Evolutionary conservation across 2,113 vertebrate species (phyloP).

Genomic region (Ariopsis seemanni): DNA sequence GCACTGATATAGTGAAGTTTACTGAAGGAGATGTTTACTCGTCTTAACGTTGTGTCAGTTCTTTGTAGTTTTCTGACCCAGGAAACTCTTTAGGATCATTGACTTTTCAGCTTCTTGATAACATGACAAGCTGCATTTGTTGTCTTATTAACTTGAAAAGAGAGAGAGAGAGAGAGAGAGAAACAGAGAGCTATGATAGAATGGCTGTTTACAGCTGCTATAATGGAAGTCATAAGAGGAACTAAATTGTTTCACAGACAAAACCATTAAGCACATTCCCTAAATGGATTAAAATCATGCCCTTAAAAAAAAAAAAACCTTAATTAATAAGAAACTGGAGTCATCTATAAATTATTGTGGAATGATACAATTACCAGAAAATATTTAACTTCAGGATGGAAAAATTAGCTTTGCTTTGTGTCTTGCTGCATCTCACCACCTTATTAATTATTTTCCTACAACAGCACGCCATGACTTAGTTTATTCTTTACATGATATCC

Average conservation of each 20-base stretch:
- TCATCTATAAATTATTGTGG: too few species aligned
- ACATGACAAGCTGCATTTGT: background rate
- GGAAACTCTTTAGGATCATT: background rate
- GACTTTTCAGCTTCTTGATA: background rate
- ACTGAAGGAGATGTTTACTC: background rate
- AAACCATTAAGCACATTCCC: background rate
- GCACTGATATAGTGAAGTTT: background rate
- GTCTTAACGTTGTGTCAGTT: too few species aligned
- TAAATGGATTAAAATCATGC: background rate
- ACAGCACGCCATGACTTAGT: background rate
- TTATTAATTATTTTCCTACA: background rate
- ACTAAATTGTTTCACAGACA: background rate
- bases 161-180: background rate
- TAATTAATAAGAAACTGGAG: too few species aligned
- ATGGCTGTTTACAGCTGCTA: background rate
- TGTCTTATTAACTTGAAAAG: background rate
- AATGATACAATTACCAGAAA: too few species aligned
- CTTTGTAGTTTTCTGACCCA: background rate
- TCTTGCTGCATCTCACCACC: too few species aligned
- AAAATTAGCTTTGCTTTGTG: too few species aligned
- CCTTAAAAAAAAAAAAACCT: too few species aligned
- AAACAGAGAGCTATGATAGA: too few species aligned
- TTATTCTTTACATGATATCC: background rate
- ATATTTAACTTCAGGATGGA: too few species aligned
- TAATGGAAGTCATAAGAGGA: background rate